These are phyloP conservation scores for Lasioglossum villosulum DNA, from an alignment of 2,888 invertebrate genomes.

Conservation along the genomic window DNA sequence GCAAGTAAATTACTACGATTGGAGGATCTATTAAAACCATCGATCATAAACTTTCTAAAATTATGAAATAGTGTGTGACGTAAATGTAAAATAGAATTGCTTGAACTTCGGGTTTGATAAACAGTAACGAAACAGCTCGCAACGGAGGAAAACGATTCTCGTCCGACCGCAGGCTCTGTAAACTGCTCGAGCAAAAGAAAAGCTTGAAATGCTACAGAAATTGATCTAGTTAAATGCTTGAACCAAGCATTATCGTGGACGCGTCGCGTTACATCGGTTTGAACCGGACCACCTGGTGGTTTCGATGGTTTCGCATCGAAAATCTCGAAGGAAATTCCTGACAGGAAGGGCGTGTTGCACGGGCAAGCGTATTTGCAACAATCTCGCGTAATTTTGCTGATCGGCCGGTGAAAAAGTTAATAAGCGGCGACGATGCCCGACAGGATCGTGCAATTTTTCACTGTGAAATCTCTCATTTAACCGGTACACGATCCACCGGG, in stretches of 20 bases:
- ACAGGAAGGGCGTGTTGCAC: conserved; percentile 14
- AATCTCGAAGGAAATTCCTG: conserved; percentile 13
- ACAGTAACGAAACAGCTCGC: too few species aligned
- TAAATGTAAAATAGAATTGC: background rate
- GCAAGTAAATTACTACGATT: too few species aligned
- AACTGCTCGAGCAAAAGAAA: background rate
- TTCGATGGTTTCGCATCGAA: background rate
- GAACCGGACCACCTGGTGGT: conserved; percentile 27
- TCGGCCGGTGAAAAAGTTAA: conserved; percentile 49
- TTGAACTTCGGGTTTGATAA: too few species aligned
- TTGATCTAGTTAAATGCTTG: background rate
- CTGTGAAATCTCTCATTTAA: conserved; percentile 51
- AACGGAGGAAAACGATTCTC: too few species aligned
- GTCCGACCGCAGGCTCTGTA: too few species aligned
- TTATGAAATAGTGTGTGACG: background rate
- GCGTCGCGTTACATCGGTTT: background rate
- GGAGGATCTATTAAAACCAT: too few species aligned
- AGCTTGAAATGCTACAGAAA: background rate
- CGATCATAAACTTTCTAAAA: background rate
- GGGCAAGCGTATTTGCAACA: conserved; percentile 28
- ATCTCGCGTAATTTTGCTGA: conserved; percentile 45
- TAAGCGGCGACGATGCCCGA: conserved; percentile 40
- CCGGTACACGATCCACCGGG: conserved; percentile 21
- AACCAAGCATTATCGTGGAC: background rate
- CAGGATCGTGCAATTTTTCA: conserved; percentile 38